phyloP scores from a whole-genome alignment of 2,888 invertebrate genomes.

The Phasia obesa region DNA sequence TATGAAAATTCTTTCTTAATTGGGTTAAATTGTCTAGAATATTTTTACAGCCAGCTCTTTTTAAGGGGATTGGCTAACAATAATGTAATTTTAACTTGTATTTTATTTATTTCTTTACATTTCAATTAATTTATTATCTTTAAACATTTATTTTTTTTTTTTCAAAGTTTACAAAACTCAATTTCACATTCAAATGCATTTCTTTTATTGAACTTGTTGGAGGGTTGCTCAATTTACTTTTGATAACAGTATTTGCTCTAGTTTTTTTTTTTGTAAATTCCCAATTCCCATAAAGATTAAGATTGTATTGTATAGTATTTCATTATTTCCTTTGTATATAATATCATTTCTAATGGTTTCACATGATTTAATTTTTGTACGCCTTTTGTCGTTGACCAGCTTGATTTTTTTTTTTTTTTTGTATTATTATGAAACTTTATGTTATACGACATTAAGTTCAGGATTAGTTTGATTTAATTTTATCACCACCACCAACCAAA shows the following conservation, averaged over 20 bases:
- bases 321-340: slow-evolving; percentile 6
- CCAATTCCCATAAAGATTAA: slow-evolving; percentile 58
- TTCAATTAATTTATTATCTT: slow-evolving; percentile 75
- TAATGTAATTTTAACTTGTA: too few species aligned
- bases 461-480: slow-evolving; percentile 40
- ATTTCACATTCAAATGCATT: not conserved
- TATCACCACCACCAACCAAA: slow-evolving; percentile 41
- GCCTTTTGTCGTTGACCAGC: slow-evolving; percentile 21
- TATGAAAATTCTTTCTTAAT: too few species aligned
- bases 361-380: slow-evolving; percentile 34
- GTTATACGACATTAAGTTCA: slow-evolving; percentile 11
- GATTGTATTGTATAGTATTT: slow-evolving; percentile 27
- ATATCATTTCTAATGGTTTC: slow-evolving; percentile 21
- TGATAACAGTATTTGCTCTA: slow-evolving; percentile 23
- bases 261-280: slow-evolving; percentile 30
- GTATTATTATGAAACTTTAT: slow-evolving; percentile 1
- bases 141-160: slow-evolving; percentile 72
- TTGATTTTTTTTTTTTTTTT: not conserved
- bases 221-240: slow-evolving; percentile 19
- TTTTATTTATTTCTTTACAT: slow-evolving; percentile 26
- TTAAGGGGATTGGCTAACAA: too few species aligned
- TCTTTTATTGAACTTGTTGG: slow-evolving; percentile 6
- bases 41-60: too few species aligned
- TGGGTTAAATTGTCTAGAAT: too few species aligned
- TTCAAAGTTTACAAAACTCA: not conserved